Base-by-base conservation (phyloP, 2,888 invertebrate species). In the Agriotes lineatus region DNA sequence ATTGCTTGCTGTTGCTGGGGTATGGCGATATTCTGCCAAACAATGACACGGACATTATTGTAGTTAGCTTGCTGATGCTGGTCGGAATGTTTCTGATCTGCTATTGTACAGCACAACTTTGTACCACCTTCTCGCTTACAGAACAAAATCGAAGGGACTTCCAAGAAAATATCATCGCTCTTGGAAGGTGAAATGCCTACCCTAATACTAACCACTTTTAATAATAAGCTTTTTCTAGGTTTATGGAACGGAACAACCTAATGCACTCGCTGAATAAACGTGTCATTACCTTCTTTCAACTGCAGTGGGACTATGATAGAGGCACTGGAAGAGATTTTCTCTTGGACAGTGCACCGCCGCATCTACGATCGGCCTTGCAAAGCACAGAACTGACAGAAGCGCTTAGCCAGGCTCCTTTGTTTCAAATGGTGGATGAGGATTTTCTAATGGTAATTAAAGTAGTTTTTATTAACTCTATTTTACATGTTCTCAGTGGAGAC, bases 371-470 rank as follows among this genome's bases (percentile, higher is more conserved):
- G 4, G 59, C 35, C 10, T 42, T 59, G n/a, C 48, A 59, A 59
- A 50, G 39, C 12, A 50, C 58, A n/a, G 65, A 65, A 42, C 42
- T 65, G 0, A 35, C 16, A 22, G 7, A 18, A 10, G 58, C 50
- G 6, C 14, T 65, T 16, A 33, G 30, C n/a, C 30, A 65, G 25
- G 35, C 20, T 7, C 48, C 54, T 4, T 7, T 65, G n/a, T 66
- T 69, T 45, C n/a, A 48, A n/a, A 48, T 61, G 33, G 63, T 71
- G 0, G 45, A 71, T 54, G 42, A 52, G 42, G 71, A 65, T 48
- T 71, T 59, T 12, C 56, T 39, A 62, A 30, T 70, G 30, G 59
- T 71, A 63, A 25, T n/a, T n/a, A n/a, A n/a, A n/a, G n/a, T n/a
- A n/a, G n/a, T n/a, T n/a, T n/a, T n/a, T n/a, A n/a, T n/a, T n/a